Evolutionary conservation across 53 echinoderm and acorn worm genomes (phyloP), one percentile per base, ranked within the genome.

Genomic region (Paelopatides confundens): DNA sequence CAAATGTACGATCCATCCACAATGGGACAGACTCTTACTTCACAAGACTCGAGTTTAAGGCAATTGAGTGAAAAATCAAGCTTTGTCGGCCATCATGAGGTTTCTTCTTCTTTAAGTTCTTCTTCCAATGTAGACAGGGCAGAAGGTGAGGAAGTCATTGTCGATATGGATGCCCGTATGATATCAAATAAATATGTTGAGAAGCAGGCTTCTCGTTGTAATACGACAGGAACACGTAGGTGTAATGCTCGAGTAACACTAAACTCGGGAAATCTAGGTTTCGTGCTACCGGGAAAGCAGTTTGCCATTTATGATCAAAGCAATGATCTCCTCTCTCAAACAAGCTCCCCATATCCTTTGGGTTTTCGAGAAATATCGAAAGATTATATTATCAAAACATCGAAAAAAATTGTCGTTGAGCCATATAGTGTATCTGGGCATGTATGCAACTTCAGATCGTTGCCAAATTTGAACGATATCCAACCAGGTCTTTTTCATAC

Each of bases 41-140:
- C 74, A 2, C 40, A 43, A 10, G 74, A 74, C n/a, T 74, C 74
- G 11, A 74, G 38, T 39, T 35, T 74, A 13, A 74, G 18, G 40
- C 74, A 74, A 23, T n/a, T 46, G 27, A 74, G 74, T 74, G 74
- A 74, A 27, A 74, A 29, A 27, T 74, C 74, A 17, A 74, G 74
- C 23, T 39, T 36, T 27, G 28, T 46, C 6, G 39, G 40, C 24
- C 74, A 39, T 21, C 74, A 46, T 35, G 74, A 74, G 21, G 12
- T 74, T 4, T 74, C 74, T 5, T 74, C 74, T 5, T 74, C 39
- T 23, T 35, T 74, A 27, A 74, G 74, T 46, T 74, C 74, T 11
- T 74, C 74, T 27, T 74, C 74, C 2, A 39, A 74, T 46, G 26
- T 39, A 24, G 28, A 43, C 46, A 46, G 46, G 21, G 17, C 11